Evolutionary conservation across 1,140 invertebrate species (phyloP), one percentile per base, ranked within the genome.

Genomic region (Maconellicoccus hirsutus): DNA sequence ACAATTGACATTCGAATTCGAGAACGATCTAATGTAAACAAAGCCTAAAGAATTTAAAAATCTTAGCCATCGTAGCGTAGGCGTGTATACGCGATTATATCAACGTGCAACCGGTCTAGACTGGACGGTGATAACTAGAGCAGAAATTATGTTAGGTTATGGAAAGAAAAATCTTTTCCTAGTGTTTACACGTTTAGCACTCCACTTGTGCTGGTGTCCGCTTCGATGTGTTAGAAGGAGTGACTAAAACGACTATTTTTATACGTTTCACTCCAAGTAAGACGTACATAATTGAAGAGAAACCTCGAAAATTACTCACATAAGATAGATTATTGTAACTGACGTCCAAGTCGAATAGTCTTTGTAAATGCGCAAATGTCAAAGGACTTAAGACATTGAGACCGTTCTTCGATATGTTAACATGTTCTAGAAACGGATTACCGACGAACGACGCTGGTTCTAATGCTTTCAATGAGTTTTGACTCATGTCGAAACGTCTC

Each of bases 291-390:
- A 52, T 52, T 52, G 42, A 52, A 52, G n/a, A 52, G 42, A 52
- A 52, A 52, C 42, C 2, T 16, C 10, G 42, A 19, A 52, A 52
- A 52, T 52, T 29, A 69, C 70, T 14, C 70, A 72, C 73, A 0
- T 87, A 84, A 6, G 84, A 77, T 21, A 94, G 76, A 73, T 85
- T 81, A 78, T 94, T 95, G 75, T 83, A 83, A 74, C 90, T 88
- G 2, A 90, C 79, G 76, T 93, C 90, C 21, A 94, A 77, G 78
- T 91, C 90, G 72, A 88, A 91, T 0, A 94, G 80, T 71, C 87
- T 85, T 14, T 81, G 81, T 52, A 94, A 77, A 75, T 88, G 87
- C 73, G 86, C 80, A 71, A 94, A 89, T 0, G 90, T 90, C 22
- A 73, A 73, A 1, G 74, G 69, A 23, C 74, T 74, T 23, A 83